A percentile compares a stretch with the other conserved stretches of the same genome.
These are phyloP conservation scores for Tetramorium bicarinatum DNA, from an alignment of 2,888 invertebrate species.

Conservation along the genomic window DNA sequence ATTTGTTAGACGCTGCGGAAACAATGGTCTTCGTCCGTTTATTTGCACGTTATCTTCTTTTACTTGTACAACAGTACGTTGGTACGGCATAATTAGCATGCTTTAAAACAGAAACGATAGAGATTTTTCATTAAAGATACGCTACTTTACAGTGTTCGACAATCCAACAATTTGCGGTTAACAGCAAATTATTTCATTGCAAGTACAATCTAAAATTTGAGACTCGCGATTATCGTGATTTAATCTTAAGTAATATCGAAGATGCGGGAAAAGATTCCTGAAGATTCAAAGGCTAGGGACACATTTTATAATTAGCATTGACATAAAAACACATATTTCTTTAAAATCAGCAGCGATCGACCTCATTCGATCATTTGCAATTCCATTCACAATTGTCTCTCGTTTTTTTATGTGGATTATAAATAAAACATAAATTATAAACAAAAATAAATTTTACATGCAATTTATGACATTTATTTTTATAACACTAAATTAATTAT, in stretches of 20 bases:
- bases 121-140: slow-evolving; percentile 26
- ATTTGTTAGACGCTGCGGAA: slow-evolving; percentile 63
- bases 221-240: background rate
- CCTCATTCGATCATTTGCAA: too few relatives aligned
- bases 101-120: slow-evolving; percentile 56
- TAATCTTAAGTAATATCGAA: background rate
- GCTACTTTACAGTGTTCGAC: background rate
- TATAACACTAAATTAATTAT: too few relatives aligned
- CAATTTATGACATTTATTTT: too few relatives aligned
- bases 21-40: slow-evolving; percentile 65
- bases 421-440: too few relatives aligned
- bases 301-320: too few relatives aligned
- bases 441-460: too few relatives aligned
- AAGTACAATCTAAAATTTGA: background rate
- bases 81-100: slow-evolving; percentile 57
- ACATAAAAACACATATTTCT: too few relatives aligned
- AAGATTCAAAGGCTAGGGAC: background rate
- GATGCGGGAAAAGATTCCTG: background rate
- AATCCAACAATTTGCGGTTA: background rate
- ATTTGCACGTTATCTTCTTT: slow-evolving; percentile 40
- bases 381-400: too few relatives aligned
- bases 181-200: background rate
- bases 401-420: too few relatives aligned
- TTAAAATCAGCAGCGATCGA: too few relatives aligned
- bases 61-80: slow-evolving; percentile 31